Evolutionary conservation across 2,888 invertebrate species (phyloP), one percentile per base, ranked within the genome.

Genomic region (Oligia strigilis): DNA sequence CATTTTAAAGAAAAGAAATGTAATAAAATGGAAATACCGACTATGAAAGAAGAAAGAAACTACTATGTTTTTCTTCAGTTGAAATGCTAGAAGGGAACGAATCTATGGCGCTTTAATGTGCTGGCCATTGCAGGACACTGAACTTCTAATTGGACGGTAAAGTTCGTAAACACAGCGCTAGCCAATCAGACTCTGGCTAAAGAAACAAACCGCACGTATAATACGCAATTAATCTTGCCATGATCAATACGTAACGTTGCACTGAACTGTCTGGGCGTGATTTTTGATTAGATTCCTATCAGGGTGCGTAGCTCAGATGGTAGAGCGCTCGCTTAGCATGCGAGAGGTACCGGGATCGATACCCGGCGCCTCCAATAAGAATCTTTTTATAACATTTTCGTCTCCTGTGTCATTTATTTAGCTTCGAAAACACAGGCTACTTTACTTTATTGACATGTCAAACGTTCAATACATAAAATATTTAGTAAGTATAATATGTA

Each of bases 271-370:
- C 8, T 40, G n/a, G 52, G n/a, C 49, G 67, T 49, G 29, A 14
- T 29, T 17, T 81, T 83, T 2, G 46, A 40, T 62, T 9, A 0
- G 2, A 36, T 14, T 58, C 3, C 8, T 70, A 78, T 70, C 64
- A 69, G 78, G 85, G 84, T 87, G 94, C 94, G 94, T 95, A 94
- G 95, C 95, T 95, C 95, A 94, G 94, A 94, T 95, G 95, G 93
- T 94, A 94, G 93, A 95, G 94, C 95, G 95, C 95, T 95, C 95
- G 95, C 95, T 95, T 95, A 95, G 95, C 95, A 95, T 95, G 94
- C 90, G 96, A 96, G 96, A 97, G 95, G 96, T 96, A 96, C 96
- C 95, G 96, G 96, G 96, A 96, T 97, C 96, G 96, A 81, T 81
- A 81, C 84, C 84, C 84, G 78, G 80, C 83, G 80, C 80, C 80